Conservation (phyloP, 2,797 vertebrate genomes). For the Scolopax rusticola region DNA sequence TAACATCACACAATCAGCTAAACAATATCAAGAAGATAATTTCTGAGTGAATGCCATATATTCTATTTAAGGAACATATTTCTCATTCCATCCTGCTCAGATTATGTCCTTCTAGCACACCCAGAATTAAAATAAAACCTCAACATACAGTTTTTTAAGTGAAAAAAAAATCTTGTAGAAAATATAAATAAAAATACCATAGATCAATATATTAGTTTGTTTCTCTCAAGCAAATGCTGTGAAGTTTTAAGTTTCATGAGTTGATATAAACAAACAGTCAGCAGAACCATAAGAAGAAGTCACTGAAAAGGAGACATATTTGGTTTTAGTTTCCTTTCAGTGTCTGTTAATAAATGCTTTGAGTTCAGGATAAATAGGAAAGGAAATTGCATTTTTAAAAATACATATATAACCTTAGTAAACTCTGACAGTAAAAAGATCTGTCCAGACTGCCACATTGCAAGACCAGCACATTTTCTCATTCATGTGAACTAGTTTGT, state of each 20-base stretch:
- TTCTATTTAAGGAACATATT: neutral
- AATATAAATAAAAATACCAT: neutral
- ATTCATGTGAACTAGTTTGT: neutral
- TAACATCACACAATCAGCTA: neutral
- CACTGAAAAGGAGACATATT: neutral
- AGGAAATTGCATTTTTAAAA: neutral
- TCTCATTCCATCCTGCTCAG: neutral
- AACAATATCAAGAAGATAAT: neutral
- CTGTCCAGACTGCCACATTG: neutral
- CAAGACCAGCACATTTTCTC: neutral
- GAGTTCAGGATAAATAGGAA: neutral
- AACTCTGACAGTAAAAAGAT: neutral
- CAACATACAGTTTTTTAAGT: neutral
- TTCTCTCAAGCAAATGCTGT: neutral
- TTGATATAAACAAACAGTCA: neutral
- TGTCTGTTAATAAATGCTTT: neutral
- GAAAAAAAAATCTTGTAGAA: neutral
- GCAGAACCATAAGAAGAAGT: neutral
- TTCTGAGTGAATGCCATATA: neutral
- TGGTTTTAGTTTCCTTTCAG: neutral
- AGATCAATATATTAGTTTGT: neutral
- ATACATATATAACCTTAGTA: neutral
- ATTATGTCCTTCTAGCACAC: neutral
- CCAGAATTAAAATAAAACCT: neutral
- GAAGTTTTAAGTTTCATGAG: neutral